Evolutionary conservation across 2,888 invertebrate genomes (phyloP), one percentile per base, ranked within the genome.

Genomic region (Nymphalis c-album): DNA sequence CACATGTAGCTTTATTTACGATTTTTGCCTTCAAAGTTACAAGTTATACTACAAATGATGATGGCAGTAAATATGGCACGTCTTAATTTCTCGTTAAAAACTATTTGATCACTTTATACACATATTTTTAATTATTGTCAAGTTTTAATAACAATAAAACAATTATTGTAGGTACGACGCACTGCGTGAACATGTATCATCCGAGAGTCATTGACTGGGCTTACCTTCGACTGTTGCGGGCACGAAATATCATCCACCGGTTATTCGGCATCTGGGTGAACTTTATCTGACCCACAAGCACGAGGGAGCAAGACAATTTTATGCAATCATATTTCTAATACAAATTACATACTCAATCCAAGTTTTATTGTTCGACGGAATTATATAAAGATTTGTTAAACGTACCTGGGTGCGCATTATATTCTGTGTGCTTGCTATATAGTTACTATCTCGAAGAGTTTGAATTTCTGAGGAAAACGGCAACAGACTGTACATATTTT

Each of bases 171-270:
- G 97, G 97, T 51, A 97, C 98, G n/a, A 98, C 98, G 7, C 98
- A 98, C 84, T 98, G 98, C 86, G 98, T 98, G 0, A 96, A 98
- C 82, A 97, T 98, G 97, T 98, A 98, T 83, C 97, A 97, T 40
- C 88, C 94, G 7, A 88, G 94, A 7, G 88, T 93, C 0, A 82
- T 89, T 0, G 98, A 98, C 86, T 87, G 93, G 6, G 22, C 22
- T 22, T 2, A 22, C 1, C 22, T 22, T 1, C 22, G 22, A 22
- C 22, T 22, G 22, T 22, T 22, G 22, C 22, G 22, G 22, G 22
- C 22, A 22, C 22, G 22, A 2, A 83, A 93, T 40, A 86, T 94
- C 81, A 94, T 97, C 75, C 88, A 90, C 46, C 78, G 91, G 64
- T 87, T 94, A 31, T 93, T 96, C 62, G 90, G 85, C 7, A 77